Conservation (phyloP, 2,888 invertebrate genomes). For the Cactoblastis cactorum region DNA sequence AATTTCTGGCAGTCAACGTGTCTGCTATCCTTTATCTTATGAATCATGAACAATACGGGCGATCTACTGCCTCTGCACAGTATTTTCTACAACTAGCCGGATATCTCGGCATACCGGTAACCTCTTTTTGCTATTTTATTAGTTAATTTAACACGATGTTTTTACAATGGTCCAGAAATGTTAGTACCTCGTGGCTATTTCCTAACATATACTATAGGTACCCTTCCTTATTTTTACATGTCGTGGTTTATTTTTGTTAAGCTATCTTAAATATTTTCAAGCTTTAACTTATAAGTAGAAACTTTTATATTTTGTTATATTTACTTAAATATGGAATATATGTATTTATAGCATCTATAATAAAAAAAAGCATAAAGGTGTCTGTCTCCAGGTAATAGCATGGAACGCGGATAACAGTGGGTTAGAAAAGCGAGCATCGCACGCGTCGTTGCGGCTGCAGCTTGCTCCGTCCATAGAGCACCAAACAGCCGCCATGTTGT, state of each 20-base stretch:
- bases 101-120: slow-evolving; percentile 94
- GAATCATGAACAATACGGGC: slow-evolving; percentile 96
- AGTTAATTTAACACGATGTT: not conserved
- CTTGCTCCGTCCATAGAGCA: slow-evolving; percentile 98
- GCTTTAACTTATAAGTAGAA: not conserved
- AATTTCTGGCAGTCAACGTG: slow-evolving; percentile 92
- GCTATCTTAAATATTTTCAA: not conserved
- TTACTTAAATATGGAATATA: no score
- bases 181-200: no score
- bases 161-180: not conserved
- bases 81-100: slow-evolving; percentile 96
- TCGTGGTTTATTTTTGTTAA: not conserved
- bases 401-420: slow-evolving; percentile 99
- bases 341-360: not conserved
- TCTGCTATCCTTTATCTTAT: slow-evolving; percentile 96
- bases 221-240: not conserved
- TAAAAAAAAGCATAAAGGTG: not conserved
- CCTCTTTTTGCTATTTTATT: slow-evolving; percentile 35
- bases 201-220: no score
- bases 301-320: not conserved
- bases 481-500: slow-evolving; percentile 97
- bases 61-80: slow-evolving; percentile 95
- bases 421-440: slow-evolving; percentile 87
- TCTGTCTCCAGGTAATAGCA: slow-evolving; percentile 84
- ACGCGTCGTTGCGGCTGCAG: slow-evolving; percentile 93